These are phyloP conservation scores for Holocentrus rufus DNA, from an alignment of 2,797 vertebrate genomes.

Conservation along the genomic window DNA sequence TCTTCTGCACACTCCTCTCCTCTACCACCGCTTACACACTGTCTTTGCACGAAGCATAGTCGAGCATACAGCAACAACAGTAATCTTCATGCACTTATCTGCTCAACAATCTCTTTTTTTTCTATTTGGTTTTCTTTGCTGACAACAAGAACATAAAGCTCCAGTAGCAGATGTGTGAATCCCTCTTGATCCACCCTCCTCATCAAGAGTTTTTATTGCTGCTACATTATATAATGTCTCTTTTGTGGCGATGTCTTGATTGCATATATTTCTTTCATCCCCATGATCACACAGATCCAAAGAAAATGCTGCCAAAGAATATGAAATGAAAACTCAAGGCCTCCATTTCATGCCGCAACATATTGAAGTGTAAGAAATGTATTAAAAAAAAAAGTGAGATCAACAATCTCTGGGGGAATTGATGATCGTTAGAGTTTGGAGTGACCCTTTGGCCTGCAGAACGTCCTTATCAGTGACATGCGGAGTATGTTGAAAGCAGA, in stretches of 20 bases:
- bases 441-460: not conserved
- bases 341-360: no score
- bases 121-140: slow-evolving; percentile 28
- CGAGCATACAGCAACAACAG: slow-evolving; percentile 6
- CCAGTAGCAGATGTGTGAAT: slow-evolving; percentile 16
- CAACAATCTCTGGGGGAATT: not conserved
- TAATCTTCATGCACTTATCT: slow-evolving; percentile 32
- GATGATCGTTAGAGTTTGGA: not conserved
- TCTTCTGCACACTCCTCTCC: slow-evolving; percentile 15
- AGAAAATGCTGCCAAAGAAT: no score
- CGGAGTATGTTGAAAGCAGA: slow-evolving; percentile 27
- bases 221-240: slow-evolving; percentile 15
- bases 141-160: slow-evolving; percentile 21
- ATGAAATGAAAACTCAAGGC: no score
- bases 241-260: no score
- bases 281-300: not conserved
- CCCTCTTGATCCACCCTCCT: not conserved
- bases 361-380: not conserved
- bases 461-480: not conserved
- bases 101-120: slow-evolving; percentile 22
- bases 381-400: not conserved
- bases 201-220: slow-evolving; percentile 2
- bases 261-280: not conserved
- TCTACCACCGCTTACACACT: not conserved
- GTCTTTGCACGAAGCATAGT: not conserved